A percentile compares a stretch with the other conserved stretches of the same genome.
Conservation (phyloP, 2,797 vertebrate genomes). For the Callimico goeldii region DNA sequence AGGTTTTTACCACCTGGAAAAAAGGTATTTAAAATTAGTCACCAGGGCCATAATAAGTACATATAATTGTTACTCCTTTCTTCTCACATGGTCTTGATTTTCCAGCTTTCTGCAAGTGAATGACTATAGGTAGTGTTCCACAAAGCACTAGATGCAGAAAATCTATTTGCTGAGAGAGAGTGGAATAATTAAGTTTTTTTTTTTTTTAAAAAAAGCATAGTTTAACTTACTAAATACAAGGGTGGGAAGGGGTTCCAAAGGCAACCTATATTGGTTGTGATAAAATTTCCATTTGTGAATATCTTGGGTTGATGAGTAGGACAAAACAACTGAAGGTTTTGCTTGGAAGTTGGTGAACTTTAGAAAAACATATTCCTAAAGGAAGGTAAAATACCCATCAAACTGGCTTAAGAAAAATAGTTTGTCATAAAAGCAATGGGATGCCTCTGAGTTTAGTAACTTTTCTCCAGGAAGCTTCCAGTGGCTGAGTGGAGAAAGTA, state of each 20-base stretch:
- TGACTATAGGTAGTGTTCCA: not conserved
- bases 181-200: not conserved
- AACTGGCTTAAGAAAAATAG: not conserved
- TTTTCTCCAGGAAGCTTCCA: slow-evolving; percentile 12
- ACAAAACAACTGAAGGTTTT: not conserved
- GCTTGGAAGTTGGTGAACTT: not conserved
- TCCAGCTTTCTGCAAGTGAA: not conserved
- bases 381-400: not conserved
- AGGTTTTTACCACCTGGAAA: not conserved
- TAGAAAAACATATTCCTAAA: slow-evolving; percentile 3
- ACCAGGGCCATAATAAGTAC: not conserved
- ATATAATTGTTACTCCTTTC: not conserved
- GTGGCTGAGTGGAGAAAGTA: not conserved
- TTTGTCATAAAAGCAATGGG: not conserved
- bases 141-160: not conserved
- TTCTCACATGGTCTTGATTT: not conserved
- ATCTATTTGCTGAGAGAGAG: not conserved
- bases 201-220: not conserved
- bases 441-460: not conserved
- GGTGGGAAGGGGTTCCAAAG: not conserved
- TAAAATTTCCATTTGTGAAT: slow-evolving; percentile 15
- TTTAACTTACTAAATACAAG: not conserved
- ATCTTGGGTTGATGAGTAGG: not conserved
- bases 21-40: not conserved
- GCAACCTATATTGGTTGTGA: not conserved